phyloP scores from a whole-genome alignment of 2,797 vertebrate species.

The Halcyon chelicuti region DNA sequence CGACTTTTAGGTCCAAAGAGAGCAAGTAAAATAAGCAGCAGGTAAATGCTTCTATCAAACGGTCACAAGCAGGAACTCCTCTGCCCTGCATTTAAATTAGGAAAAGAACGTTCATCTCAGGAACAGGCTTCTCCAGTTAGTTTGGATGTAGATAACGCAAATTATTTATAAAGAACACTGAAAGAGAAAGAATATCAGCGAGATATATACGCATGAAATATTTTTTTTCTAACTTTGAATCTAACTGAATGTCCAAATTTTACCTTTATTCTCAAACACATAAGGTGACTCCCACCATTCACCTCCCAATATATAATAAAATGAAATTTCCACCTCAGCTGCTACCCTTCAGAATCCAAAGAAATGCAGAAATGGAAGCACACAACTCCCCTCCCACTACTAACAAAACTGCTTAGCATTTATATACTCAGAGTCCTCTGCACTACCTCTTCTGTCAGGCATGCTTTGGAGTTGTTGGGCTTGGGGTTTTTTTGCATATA shows the following conservation, averaged over 20 bases:
- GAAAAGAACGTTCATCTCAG: neutral
- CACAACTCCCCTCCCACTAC: neutral
- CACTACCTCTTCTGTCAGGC: slow-evolving; percentile 4
- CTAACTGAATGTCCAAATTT: neutral
- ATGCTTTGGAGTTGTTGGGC: neutral
- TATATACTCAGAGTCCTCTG: neutral
- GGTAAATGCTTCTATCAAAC: neutral
- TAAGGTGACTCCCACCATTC: neutral
- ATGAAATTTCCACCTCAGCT: neutral
- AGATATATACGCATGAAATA: neutral
- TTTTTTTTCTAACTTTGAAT: neutral
- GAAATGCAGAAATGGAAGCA: neutral
- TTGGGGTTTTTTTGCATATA: neutral
- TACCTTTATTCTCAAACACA: neutral
- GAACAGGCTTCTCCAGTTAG: neutral
- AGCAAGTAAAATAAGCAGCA: neutral
- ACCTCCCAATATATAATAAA: neutral
- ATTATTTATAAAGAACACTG: neutral
- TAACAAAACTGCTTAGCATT: neutral
- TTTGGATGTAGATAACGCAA: neutral
- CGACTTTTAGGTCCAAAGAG: neutral
- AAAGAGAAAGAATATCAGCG: neutral
- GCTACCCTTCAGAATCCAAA: neutral
- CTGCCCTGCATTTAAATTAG: neutral
- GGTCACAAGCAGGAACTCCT: neutral